Conservation (phyloP, 2,888 invertebrate genomes). For the Neoitamus cyanurus region DNA sequence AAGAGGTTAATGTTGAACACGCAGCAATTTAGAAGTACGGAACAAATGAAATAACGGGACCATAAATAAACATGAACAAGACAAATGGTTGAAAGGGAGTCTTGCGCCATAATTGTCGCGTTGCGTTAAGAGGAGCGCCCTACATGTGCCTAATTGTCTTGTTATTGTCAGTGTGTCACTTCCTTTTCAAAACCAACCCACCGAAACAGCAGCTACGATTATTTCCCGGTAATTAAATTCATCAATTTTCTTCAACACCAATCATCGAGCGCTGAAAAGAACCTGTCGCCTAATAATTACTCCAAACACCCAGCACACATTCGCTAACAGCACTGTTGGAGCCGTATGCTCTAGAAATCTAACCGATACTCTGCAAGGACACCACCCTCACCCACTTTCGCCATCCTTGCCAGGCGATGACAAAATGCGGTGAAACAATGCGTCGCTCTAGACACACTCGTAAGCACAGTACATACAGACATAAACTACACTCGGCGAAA, state of each 20-base stretch:
- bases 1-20: not conserved
- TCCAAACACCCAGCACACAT: not conserved
- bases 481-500: not conserved
- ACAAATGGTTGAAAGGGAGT: not conserved
- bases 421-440: not conserved
- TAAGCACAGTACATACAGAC: not conserved
- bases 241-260: conserved; percentile 19
- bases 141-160: not conserved
- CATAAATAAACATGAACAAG: not conserved
- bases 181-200: not conserved
- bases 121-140: not conserved
- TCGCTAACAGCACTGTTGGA: not conserved
- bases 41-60: not conserved
- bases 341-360: not conserved
- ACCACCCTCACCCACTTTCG: not conserved
- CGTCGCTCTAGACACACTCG: not conserved
- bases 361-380: not conserved
- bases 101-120: not conserved
- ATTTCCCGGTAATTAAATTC: conserved; percentile 32
- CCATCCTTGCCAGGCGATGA: not conserved
- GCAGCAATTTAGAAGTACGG: not conserved
- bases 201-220: not conserved
- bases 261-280: not conserved
- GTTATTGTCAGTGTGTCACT: not conserved
- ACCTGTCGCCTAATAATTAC: conserved; percentile 1